Conservation (phyloP, 2,113 vertebrate genomes). For the Circaetus cinerascens region DNA sequence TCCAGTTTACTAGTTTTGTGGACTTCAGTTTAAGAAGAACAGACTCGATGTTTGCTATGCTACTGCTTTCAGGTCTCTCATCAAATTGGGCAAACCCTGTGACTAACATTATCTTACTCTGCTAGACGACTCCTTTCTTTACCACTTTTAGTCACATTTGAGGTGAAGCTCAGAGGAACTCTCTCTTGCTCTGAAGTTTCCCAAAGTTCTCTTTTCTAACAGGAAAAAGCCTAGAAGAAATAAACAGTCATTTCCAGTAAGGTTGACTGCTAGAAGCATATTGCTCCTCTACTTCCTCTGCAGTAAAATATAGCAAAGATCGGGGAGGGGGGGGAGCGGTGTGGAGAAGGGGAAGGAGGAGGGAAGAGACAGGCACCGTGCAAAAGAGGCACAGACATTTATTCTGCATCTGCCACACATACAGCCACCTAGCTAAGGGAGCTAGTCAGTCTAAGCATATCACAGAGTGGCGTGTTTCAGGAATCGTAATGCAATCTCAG, state of each 20-base stretch:
- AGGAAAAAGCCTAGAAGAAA: not conserved
- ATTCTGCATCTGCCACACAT: not conserved
- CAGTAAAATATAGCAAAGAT: not conserved
- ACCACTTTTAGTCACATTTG: not conserved
- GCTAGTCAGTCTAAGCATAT: too few relatives aligned
- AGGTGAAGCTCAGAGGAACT: not conserved
- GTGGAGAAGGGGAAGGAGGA: too few relatives aligned
- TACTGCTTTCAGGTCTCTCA: not conserved
- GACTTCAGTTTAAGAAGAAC: not conserved
- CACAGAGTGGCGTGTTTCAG: fast-evolving
- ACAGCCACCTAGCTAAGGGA: not conserved
- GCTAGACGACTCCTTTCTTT: not conserved
- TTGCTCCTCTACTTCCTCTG: not conserved
- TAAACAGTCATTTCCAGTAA: not conserved
- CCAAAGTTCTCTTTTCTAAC: not conserved
- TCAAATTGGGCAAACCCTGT: not conserved
- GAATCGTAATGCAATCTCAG: fast-evolving
- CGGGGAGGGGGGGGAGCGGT: fast-evolving
- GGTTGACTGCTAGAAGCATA: fast-evolving
- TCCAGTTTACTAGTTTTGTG: not conserved
- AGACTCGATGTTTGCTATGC: fast-evolving
- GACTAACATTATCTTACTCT: not conserved
- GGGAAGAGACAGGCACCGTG: not conserved
- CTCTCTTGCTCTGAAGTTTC: not conserved
- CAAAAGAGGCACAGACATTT: not conserved